Evolutionary conservation across 2,888 invertebrate species (phyloP).

Genomic region (Podotricha telesiphe): DNA sequence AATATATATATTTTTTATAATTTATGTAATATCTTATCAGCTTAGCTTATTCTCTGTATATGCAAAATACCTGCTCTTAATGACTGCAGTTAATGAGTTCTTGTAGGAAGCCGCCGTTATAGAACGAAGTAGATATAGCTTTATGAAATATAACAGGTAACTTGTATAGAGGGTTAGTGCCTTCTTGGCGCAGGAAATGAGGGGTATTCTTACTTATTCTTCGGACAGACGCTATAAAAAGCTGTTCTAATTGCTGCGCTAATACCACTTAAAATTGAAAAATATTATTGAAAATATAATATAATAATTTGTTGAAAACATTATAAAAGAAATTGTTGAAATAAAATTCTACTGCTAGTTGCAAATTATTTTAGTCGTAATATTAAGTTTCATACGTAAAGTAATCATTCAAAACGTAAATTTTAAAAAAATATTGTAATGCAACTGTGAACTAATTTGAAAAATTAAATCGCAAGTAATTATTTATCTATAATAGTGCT

Average conservation of each 20-base stretch:
- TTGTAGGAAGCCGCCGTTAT: conserved; percentile 21
- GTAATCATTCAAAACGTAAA: too few species aligned
- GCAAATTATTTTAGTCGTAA: background rate
- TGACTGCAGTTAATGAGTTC: conserved; percentile 18
- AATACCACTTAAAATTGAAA: conserved; percentile 36
- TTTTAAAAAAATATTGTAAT: too few species aligned
- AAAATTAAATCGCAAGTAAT: background rate
- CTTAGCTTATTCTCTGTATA: conserved; percentile 5
- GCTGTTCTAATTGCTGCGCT: conserved; percentile 46
- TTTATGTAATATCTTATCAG: background rate
- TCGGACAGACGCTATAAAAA: conserved; percentile 48
- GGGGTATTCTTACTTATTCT: conserved; percentile 46
- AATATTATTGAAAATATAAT: background rate
- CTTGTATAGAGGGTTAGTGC: conserved; percentile 32
- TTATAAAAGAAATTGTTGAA: too few species aligned
- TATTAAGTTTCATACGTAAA: background rate
- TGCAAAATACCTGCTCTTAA: conserved; percentile 18
- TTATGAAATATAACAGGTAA: conserved; percentile 32
- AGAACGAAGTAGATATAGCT: conserved; percentile 13
- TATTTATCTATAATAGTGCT: background rate
- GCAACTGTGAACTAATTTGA: too few species aligned
- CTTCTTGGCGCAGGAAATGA: conserved; percentile 43
- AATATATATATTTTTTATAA: too few species aligned
- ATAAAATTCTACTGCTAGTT: too few species aligned
- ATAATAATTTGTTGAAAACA: too few species aligned